phyloP scores from a whole-genome alignment of 2,113 vertebrate species.

The Campylomormyrus numenius region DNA sequence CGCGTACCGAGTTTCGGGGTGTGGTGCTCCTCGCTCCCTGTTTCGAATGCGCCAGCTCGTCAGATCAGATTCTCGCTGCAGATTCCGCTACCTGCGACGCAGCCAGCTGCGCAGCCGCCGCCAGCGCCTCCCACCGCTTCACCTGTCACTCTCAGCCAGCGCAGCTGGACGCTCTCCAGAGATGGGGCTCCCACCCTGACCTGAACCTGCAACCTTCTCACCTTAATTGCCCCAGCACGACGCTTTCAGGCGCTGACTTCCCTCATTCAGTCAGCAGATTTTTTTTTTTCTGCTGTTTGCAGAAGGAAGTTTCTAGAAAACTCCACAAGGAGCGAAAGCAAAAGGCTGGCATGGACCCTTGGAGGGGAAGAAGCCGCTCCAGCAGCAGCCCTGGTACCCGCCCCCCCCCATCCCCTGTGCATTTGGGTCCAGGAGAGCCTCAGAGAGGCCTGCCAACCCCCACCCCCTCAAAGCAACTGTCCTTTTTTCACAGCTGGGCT shows the following conservation, averaged over 20 bases:
- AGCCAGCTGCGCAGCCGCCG: background rate
- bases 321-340: background rate
- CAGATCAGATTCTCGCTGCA: background rate
- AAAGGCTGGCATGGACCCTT: background rate
- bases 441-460: background rate
- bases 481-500: background rate
- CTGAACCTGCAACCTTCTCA: background rate
- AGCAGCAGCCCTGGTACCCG: background rate
- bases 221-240: background rate
- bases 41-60: background rate
- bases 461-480: background rate
- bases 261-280: background rate
- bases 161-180: background rate
- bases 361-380: background rate
- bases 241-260: background rate
- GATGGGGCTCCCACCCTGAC: background rate
- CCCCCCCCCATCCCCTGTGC: background rate
- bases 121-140: background rate
- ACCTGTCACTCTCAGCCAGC: background rate
- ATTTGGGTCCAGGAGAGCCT: background rate
- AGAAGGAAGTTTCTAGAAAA: background rate
- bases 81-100: background rate
- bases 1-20: background rate
- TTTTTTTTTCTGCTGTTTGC: background rate
- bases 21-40: background rate